These are phyloP conservation scores for Gerris lacustris DNA, from an alignment of 2,888 invertebrate species.

Conservation along the genomic window DNA sequence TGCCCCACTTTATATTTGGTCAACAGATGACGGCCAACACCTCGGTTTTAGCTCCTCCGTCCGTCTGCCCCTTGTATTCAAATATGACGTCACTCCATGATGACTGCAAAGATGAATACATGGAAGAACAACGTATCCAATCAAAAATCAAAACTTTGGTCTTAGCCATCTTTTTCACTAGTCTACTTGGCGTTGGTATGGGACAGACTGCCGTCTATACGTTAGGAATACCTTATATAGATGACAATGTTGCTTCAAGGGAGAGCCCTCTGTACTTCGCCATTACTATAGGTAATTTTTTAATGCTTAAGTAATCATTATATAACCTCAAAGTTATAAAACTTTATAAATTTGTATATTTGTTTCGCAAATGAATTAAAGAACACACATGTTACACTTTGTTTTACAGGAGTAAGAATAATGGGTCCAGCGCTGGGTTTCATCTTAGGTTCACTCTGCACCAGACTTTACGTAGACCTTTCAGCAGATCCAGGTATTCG, in stretches of 20 bases:
- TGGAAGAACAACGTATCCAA: slow-evolving; percentile 54
- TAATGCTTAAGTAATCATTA: no score
- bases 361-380: no score
- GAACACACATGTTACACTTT: no score
- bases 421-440: slow-evolving; percentile 84
- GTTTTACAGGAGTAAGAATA: slow-evolving; percentile 53
- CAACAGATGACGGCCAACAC: slow-evolving; percentile 50
- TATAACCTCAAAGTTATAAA: no score
- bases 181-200: slow-evolving; percentile 76
- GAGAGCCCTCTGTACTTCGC: slow-evolving; percentile 88
- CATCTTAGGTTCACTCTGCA: slow-evolving; percentile 77
- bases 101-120: slow-evolving; percentile 48
- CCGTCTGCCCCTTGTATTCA: slow-evolving; percentile 19
- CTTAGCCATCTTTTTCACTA: slow-evolving; percentile 75
- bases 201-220: slow-evolving; percentile 88
- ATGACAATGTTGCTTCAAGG: slow-evolving; percentile 82
- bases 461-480: slow-evolving; percentile 73
- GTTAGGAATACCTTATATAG: slow-evolving; percentile 83
- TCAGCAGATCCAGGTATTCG: slow-evolving; percentile 59
- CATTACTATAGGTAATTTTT: slow-evolving; percentile 57
- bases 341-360: no score
- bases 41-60: slow-evolving; percentile 23
- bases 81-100: slow-evolving; percentile 6
- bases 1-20: slow-evolving; percentile 78
- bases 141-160: slow-evolving; percentile 68